Conservation (phyloP, 2,888 invertebrate genomes). For the Agriopis marginaria region DNA sequence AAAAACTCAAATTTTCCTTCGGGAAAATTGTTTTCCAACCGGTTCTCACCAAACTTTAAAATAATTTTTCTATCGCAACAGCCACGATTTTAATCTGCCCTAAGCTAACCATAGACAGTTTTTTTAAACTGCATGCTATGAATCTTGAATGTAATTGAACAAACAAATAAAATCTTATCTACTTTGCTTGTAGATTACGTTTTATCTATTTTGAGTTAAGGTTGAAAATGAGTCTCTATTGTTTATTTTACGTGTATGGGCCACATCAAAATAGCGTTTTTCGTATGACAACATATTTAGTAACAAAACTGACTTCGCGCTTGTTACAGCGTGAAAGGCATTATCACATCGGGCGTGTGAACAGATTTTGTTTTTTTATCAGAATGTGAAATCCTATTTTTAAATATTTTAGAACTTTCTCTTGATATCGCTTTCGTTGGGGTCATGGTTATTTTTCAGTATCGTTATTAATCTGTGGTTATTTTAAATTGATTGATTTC, state of each 20-base stretch:
- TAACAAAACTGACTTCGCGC: conserved; percentile 62
- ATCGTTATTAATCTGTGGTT: conserved; percentile 7
- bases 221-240: conserved; percentile 16
- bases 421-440: conserved; percentile 66
- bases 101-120: conserved; percentile 14
- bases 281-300: conserved; percentile 65
- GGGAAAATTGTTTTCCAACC: not conserved
- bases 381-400: conserved; percentile 56
- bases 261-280: conserved; percentile 44
- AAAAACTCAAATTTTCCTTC: not conserved
- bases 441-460: conserved; percentile 57
- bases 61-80: conserved; percentile 9
- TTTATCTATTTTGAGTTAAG: conserved; percentile 12
- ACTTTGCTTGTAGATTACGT: conserved; percentile 5
- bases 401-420: conserved; percentile 65
- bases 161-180: conserved; percentile 27
- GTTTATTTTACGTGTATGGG: conserved; percentile 28
- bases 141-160: conserved; percentile 38
- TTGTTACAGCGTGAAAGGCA: conserved; percentile 61
- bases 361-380: conserved; percentile 52
- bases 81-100: conserved; percentile 14
- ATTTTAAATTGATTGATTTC: conserved; percentile 21
- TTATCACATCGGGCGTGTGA: conserved; percentile 76
- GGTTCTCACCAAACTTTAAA: conserved; percentile 2
- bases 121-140: conserved; percentile 32